These are phyloP conservation scores for Pentalonia nigronervosa DNA, from an alignment of 1,140 invertebrate species.

Conservation along the genomic window DNA sequence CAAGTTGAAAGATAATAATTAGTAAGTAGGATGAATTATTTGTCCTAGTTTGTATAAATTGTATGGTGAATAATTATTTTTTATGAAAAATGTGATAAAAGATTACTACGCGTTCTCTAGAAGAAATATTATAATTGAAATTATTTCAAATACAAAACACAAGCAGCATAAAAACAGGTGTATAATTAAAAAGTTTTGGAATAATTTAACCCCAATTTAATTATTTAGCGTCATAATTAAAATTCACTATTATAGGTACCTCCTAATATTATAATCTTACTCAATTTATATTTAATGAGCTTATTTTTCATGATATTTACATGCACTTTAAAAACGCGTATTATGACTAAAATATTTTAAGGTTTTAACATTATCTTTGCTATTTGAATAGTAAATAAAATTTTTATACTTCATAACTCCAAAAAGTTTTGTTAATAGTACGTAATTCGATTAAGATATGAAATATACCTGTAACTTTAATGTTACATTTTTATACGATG, in stretches of 20 bases:
- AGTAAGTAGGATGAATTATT: background rate
- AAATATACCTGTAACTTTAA: background rate
- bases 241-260: background rate
- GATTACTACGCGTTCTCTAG: background rate
- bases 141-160: background rate
- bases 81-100: background rate
- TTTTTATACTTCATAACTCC: background rate
- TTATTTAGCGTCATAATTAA: background rate
- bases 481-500: background rate
- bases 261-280: background rate
- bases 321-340: background rate
- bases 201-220: background rate
- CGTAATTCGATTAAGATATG: background rate
- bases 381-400: background rate
- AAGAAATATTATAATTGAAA: background rate
- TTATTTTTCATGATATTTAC: background rate
- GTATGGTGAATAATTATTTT: background rate
- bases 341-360: background rate
- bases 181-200: background rate
- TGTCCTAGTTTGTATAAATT: background rate
- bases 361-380: background rate
- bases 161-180: background rate
- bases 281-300: background rate
- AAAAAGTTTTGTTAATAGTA: background rate
- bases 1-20: background rate